Evolutionary conservation across 2,888 invertebrate genomes (phyloP).

Genomic region (Apoderus coryli): DNA sequence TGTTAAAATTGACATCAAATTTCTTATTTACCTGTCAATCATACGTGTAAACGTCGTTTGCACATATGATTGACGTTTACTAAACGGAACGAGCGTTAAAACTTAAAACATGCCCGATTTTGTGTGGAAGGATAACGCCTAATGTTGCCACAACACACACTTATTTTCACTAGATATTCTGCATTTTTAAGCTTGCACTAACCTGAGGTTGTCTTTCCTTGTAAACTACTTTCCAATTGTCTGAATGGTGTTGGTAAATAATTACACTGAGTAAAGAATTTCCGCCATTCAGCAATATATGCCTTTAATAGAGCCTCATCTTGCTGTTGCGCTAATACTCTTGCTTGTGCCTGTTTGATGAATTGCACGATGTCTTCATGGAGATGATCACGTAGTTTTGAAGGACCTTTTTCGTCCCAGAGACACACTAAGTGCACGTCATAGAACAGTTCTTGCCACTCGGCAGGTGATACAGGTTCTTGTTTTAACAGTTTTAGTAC

Average conservation of each 20-base stretch:
- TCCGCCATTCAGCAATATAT: constrained; percentile 96
- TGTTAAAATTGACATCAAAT: too few relatives aligned
- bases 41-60: too few relatives aligned
- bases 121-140: too few relatives aligned
- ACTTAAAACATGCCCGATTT: too few relatives aligned
- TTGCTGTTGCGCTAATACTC: constrained; percentile 82
- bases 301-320: constrained; percentile 91
- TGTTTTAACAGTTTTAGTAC: constrained; percentile 88
- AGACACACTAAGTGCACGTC: constrained; percentile 90
- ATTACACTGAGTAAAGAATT: constrained; percentile 95
- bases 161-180: too few relatives aligned
- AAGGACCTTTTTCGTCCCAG: constrained; percentile 93
- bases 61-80: too few relatives aligned
- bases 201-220: constrained; percentile 41
- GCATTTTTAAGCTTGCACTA: too few relatives aligned
- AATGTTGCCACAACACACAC: too few relatives aligned
- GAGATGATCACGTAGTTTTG: constrained; percentile 75
- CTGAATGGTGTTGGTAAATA: constrained; percentile 93
- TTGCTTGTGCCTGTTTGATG: constrained; percentile 80
- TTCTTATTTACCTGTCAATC: too few relatives aligned
- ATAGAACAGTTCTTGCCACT: constrained; percentile 98
- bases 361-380: constrained; percentile 89
- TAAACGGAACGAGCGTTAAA: too few relatives aligned
- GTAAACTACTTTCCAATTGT: constrained; percentile 73
- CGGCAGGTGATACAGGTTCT: constrained; percentile 80